Conservation (phyloP, 2,888 invertebrate genomes). For the Penaeus monodon region DNA sequence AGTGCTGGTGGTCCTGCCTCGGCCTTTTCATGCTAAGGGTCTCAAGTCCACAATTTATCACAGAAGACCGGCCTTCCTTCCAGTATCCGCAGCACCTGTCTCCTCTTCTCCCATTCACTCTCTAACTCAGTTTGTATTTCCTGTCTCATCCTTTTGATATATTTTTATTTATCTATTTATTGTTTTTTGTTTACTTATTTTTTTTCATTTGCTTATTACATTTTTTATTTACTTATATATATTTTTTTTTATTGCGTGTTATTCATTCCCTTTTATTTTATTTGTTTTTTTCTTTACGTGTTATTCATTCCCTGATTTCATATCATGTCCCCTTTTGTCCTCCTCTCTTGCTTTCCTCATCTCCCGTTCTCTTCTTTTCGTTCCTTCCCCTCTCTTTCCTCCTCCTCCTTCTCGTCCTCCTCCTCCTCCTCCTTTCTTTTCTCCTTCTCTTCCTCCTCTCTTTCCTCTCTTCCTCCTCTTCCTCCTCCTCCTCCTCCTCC, state of each 20-base stretch:
- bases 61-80: neutral
- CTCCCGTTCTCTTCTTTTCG: neutral
- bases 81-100: neutral
- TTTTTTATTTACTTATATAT: too few species aligned
- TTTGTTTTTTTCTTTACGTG: neutral
- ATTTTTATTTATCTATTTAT: neutral
- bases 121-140: neutral
- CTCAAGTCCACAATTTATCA: too few species aligned
- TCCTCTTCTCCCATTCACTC: neutral
- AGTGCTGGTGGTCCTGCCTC: too few species aligned
- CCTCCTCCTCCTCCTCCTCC: neutral
- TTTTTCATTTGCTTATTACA: too few species aligned
- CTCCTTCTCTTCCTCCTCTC: neutral
- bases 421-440: neutral
- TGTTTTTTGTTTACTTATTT: too few species aligned
- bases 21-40: too few species aligned
- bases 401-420: neutral
- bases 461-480: neutral
- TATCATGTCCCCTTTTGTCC: neutral
- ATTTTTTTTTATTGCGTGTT: too few species aligned
- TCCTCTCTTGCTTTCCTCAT: neutral
- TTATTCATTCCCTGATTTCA: neutral
- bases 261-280: too few species aligned
- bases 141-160: neutral
- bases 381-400: neutral